These are phyloP conservation scores for Salvelinus fontinalis DNA, from an alignment of 2,113 vertebrate genomes.

Conservation along the genomic window DNA sequence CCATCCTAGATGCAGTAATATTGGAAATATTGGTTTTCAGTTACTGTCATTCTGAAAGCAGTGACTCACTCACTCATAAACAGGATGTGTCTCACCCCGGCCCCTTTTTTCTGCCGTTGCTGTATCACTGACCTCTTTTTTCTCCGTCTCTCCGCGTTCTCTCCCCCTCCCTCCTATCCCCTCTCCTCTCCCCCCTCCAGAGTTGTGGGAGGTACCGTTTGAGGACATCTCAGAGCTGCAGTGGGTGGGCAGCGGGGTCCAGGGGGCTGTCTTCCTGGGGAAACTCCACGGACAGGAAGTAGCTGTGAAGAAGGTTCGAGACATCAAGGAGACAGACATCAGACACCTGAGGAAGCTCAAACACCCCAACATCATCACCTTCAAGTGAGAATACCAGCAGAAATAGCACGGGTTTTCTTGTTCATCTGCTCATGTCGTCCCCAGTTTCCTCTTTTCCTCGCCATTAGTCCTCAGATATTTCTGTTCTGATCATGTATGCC, in stretches of 20 bases:
- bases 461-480: neutral
- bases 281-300: constrained; percentile 94
- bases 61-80: too few species aligned
- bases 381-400: constrained; percentile 81
- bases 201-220: constrained; percentile 93
- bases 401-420: too few species aligned
- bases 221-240: constrained; percentile 98
- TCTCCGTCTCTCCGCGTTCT: neutral
- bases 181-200: constrained; percentile 39
- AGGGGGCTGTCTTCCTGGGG: constrained; percentile 95
- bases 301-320: constrained; percentile 95
- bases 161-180: neutral
- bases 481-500: neutral
- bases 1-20: neutral
- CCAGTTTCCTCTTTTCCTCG: neutral
- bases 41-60: neutral
- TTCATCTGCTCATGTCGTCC: too few species aligned
- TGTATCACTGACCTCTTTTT: neutral
- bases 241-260: constrained; percentile 97
- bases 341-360: constrained; percentile 96
- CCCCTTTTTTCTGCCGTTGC: neutral
- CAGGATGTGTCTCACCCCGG: too few species aligned
- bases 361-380: constrained; percentile 98
- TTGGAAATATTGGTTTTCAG: neutral
- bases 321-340: constrained; percentile 97